These are phyloP conservation scores for Plagodis pulveraria DNA, from an alignment of 2,888 invertebrate species.

Conservation along the genomic window DNA sequence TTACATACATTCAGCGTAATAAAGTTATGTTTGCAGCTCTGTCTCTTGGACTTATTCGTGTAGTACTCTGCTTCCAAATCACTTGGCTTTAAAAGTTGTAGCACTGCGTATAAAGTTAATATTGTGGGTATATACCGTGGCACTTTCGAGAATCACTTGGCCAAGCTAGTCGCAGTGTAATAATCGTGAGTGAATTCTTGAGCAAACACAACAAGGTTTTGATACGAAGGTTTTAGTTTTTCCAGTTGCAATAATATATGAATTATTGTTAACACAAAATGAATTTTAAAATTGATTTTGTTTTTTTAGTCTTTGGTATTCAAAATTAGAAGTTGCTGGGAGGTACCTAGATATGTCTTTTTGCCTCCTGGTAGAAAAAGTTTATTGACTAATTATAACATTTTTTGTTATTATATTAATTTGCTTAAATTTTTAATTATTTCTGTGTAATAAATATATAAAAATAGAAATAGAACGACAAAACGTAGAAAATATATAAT, in stretches of 20 bases:
- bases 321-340: no score
- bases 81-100: constrained; percentile 25
- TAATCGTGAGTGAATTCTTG: constrained; percentile 14
- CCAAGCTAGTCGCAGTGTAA: constrained; percentile 7
- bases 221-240: neutral
- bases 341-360: no score
- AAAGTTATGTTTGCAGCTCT: constrained; percentile 65
- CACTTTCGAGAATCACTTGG: constrained; percentile 24
- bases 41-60: constrained; percentile 39
- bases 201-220: neutral
- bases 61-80: constrained; percentile 43
- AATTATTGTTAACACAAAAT: no score
- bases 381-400: no score
- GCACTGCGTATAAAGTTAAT: neutral
- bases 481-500: no score
- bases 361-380: no score
- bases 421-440: no score
- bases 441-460: no score
- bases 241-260: neutral
- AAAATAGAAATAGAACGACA: no score
- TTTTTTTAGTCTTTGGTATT: no score
- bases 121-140: neutral
- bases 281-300: no score
- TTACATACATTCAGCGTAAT: constrained; percentile 70
- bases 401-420: no score